phyloP scores from a whole-genome alignment of 2,888 invertebrate species.

The Drosophila setosimentum region DNA sequence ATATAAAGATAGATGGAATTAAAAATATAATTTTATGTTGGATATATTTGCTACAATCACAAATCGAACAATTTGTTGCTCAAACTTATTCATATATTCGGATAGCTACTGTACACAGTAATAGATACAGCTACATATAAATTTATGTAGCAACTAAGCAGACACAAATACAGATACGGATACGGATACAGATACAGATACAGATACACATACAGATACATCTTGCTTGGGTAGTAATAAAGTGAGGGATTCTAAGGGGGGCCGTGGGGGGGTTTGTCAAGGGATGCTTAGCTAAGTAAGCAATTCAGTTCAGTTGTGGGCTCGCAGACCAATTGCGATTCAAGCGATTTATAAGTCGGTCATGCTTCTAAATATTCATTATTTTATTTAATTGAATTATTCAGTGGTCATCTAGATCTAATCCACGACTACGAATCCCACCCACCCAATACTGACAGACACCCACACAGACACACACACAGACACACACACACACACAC shows the following conservation, averaged over 20 bases:
- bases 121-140: slow-evolving; percentile 13
- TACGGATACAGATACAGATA: slow-evolving; percentile 18
- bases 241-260: background rate
- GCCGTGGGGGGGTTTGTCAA: background rate
- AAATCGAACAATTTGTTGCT: background rate
- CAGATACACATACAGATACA: slow-evolving; percentile 12
- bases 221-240: background rate
- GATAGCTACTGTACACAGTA: background rate
- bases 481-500: background rate
- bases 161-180: slow-evolving; percentile 10
- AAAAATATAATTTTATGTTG: too few species aligned
- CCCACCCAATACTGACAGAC: slow-evolving; percentile 19
- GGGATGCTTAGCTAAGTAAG: slow-evolving; percentile 6
- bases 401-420: slow-evolving; percentile 53
- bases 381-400: slow-evolving; percentile 78
- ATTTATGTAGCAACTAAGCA: too few species aligned
- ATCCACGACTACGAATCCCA: slow-evolving; percentile 17
- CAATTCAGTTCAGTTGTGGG: slow-evolving; percentile 3
- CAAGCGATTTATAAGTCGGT: slow-evolving; percentile 31
- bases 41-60: too few species aligned
- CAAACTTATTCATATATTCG: background rate
- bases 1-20: too few species aligned
- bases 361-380: slow-evolving; percentile 72
- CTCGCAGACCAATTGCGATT: slow-evolving; percentile 15
- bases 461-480: background rate